Conservation (phyloP, 2,888 invertebrate genomes). For the Conops quadrifasciatus region DNA sequence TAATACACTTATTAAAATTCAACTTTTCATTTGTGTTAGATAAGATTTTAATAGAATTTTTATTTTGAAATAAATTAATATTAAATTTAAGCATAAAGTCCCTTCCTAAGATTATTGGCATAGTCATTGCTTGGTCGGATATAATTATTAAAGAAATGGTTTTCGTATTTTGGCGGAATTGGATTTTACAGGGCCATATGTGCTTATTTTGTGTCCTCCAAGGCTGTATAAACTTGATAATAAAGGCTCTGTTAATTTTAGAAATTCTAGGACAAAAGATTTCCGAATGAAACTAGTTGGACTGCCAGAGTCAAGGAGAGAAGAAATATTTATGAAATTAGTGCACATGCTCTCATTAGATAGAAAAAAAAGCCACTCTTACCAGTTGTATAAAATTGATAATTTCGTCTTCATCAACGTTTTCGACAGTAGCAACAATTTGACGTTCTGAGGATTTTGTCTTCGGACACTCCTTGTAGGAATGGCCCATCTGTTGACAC, state of each 20-base stretch:
- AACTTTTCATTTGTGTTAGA: no score
- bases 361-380: conserved; percentile 16
- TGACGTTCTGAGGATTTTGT: neutral
- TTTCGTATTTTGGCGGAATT: conserved; percentile 7
- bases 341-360: neutral
- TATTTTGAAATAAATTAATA: neutral
- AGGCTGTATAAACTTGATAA: neutral
- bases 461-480: neutral
- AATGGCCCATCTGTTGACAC: conserved; percentile 23
- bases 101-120: conserved; percentile 25
- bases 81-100: conserved; percentile 32
- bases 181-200: conserved; percentile 4
- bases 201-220: neutral
- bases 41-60: no score
- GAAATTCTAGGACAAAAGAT: conserved; percentile 25
- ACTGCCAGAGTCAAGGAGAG: conserved; percentile 27
- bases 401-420: neutral
- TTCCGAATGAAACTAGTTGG: conserved; percentile 32
- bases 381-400: conserved; percentile 2
- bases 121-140: conserved; percentile 28
- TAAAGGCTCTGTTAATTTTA: neutral
- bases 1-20: no score
- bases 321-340: conserved; percentile 8
- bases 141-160: conserved; percentile 20
- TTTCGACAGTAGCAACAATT: neutral